These are phyloP conservation scores for Aphidius gifuensis DNA, from an alignment of 1,140 invertebrate species.

Conservation along the genomic window DNA sequence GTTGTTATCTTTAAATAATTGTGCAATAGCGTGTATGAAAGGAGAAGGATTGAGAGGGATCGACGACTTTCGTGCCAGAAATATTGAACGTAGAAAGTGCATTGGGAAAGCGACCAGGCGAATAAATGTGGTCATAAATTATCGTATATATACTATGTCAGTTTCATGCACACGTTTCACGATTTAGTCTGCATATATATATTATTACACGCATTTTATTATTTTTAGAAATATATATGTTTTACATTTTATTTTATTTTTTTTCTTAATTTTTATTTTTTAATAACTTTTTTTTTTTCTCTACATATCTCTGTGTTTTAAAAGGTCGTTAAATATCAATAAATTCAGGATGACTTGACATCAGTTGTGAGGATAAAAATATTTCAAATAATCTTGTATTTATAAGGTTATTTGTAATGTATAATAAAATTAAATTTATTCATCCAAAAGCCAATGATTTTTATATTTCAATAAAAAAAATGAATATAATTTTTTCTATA, in stretches of 20 bases:
- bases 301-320: too few relatives aligned
- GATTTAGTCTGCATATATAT: background rate
- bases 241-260: background rate
- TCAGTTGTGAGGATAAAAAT: too few relatives aligned
- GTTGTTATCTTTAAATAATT: too few relatives aligned
- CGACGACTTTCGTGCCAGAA: constrained; percentile 8
- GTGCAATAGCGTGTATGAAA: constrained; percentile 2
- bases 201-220: background rate
- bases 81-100: constrained; percentile 31
- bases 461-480: too few relatives aligned
- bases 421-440: too few relatives aligned
- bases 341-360: too few relatives aligned
- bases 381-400: too few relatives aligned
- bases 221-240: background rate
- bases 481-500: too few relatives aligned
- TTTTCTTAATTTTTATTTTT: background rate
- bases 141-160: constrained; percentile 16
- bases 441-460: too few relatives aligned
- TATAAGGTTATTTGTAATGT: too few relatives aligned
- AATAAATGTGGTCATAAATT: constrained; percentile 31
- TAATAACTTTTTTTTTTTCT: too few relatives aligned
- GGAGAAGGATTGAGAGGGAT: constrained; percentile 11
- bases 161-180: background rate
- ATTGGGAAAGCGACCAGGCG: constrained; percentile 34
- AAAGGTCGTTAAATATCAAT: too few relatives aligned